These are phyloP conservation scores for Standfussiana lucernea DNA, from an alignment of 2,888 invertebrate genomes.

Conservation along the genomic window DNA sequence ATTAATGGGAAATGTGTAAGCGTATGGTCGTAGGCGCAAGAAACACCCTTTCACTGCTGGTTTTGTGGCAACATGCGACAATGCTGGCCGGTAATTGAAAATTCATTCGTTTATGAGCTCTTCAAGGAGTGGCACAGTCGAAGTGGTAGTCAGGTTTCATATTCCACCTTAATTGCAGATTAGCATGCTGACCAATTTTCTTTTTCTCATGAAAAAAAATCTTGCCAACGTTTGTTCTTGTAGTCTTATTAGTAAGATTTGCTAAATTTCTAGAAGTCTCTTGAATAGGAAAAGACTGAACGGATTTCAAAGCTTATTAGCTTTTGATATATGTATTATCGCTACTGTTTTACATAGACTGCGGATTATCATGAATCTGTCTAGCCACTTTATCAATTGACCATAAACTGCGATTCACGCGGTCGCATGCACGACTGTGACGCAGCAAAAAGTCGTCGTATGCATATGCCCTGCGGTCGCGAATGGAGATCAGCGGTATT, in stretches of 20 bases:
- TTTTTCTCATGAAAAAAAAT: not conserved
- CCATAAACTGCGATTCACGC: slow-evolving; percentile 45
- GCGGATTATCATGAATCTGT: slow-evolving; percentile 46
- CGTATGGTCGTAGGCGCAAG: slow-evolving; percentile 49
- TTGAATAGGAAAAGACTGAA: not conserved
- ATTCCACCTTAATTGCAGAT: not conserved
- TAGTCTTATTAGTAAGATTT: not conserved
- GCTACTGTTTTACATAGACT: slow-evolving; percentile 28
- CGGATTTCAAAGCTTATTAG: not conserved
- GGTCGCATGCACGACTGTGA: slow-evolving; percentile 26
- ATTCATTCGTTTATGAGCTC: slow-evolving; percentile 35
- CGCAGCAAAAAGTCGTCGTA: slow-evolving; percentile 51
- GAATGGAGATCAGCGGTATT: slow-evolving; percentile 62
- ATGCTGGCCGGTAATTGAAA: slow-evolving; percentile 50
- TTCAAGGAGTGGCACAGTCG: slow-evolving; percentile 19
- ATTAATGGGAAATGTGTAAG: slow-evolving; percentile 64
- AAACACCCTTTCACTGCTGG: slow-evolving; percentile 60
- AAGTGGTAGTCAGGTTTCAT: not conserved
- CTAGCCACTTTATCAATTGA: slow-evolving; percentile 49
- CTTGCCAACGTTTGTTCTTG: not conserved
- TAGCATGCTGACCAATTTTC: not conserved
- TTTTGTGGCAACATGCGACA: slow-evolving; percentile 42
- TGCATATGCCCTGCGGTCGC: slow-evolving; percentile 58
- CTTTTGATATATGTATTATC: too few relatives aligned
- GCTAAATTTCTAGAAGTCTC: not conserved